Percentiles rank a stretch among this genome's conserved stretches.
Evolutionary conservation across 2,113 vertebrate genomes (phyloP).

Genomic region (Leucosticte australis): DNA sequence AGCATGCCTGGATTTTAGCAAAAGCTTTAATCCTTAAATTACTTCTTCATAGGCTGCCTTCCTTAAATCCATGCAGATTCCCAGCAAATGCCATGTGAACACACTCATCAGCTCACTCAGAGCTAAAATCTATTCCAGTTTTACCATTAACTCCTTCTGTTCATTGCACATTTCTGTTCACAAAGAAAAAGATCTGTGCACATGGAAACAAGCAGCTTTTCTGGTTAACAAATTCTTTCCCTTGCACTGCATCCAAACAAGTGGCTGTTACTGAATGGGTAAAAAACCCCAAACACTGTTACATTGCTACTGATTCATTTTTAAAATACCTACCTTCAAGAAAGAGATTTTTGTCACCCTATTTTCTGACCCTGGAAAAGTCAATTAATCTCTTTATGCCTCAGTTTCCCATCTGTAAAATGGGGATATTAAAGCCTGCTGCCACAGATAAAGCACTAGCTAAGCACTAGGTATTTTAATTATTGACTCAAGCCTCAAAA

Average conservation of each 20-base stretch:
- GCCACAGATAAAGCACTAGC: neutral
- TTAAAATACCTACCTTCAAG: neutral
- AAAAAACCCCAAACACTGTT: neutral
- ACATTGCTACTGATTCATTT: neutral
- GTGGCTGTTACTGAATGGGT: neutral
- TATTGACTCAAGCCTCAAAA: neutral
- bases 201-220: neutral
- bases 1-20: neutral
- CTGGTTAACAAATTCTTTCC: neutral
- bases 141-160: neutral
- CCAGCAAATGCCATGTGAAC: neutral
- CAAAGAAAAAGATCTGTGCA: neutral
- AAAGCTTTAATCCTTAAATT: conserved; percentile 39
- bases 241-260: neutral
- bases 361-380: neutral
- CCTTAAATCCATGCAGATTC: neutral
- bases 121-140: neutral
- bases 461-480: neutral
- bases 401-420: conserved; percentile 22
- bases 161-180: neutral
- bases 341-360: neutral
- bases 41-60: neutral
- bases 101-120: neutral
- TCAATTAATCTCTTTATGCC: neutral
- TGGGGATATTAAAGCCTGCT: neutral